Evolutionary conservation across 1,140 invertebrate genomes (phyloP).

Genomic region (Sinonovacula constricta): DNA sequence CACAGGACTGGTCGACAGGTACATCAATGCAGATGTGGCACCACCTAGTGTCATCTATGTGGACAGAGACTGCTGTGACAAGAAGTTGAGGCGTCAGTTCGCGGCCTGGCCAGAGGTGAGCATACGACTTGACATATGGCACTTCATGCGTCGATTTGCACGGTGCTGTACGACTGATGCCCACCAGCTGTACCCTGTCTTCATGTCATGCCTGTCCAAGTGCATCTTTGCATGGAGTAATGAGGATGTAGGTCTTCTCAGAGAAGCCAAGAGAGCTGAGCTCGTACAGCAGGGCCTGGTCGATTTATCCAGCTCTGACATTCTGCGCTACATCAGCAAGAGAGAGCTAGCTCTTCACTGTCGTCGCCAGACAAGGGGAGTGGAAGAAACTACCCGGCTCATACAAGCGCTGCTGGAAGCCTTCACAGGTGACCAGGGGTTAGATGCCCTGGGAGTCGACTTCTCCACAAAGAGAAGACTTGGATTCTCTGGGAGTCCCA

Average conservation of each 20-base stretch:
- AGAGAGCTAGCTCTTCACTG: conserved; percentile 57
- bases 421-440: conserved; percentile 22
- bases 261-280: conserved; percentile 52
- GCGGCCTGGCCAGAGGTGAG: conserved; percentile 25
- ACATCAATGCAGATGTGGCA: conserved; percentile 6
- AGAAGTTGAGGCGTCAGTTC: conserved; percentile 12
- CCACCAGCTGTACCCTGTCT: conserved; percentile 56
- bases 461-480: conserved; percentile 20
- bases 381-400: conserved; percentile 11
- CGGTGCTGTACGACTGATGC: conserved; percentile 54
- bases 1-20: conserved; percentile 24
- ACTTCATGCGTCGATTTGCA: conserved; percentile 63
- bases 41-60: conserved; percentile 48
- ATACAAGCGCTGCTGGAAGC: conserved; percentile 34
- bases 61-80: conserved; percentile 38
- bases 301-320: conserved; percentile 8
- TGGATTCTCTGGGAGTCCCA: conserved; percentile 23
- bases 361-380: conserved; percentile 54
- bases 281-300: neutral
- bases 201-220: conserved; percentile 55
- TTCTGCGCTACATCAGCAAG: conserved; percentile 12
- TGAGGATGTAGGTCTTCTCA: conserved; percentile 47
- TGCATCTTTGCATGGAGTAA: conserved; percentile 60
- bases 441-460: conserved; percentile 46
- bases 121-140: conserved; percentile 65